phyloP scores from a whole-genome alignment of 2,113 vertebrate species.

The Halichoeres trimaculatus region DNA sequence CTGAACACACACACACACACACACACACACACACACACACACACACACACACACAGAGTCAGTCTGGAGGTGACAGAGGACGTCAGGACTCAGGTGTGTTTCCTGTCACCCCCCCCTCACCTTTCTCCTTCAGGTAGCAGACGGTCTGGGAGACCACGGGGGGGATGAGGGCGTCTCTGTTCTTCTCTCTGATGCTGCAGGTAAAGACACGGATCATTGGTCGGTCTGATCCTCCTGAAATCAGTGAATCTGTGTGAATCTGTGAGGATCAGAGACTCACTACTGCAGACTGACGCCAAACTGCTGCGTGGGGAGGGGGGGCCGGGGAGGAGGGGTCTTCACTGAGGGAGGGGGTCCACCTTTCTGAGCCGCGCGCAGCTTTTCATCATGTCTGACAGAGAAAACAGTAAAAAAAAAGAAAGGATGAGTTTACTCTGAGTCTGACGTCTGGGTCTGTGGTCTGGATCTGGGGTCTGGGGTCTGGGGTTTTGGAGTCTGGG shows the following conservation, averaged over 20 bases:
- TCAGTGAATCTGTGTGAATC: too few relatives aligned
- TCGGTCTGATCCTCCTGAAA: too few relatives aligned
- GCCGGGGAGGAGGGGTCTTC: conserved; percentile 84
- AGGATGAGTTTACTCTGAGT: too few relatives aligned
- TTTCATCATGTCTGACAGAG: conserved; percentile 83
- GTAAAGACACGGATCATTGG: rapidly evolving
- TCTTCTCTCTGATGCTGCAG: conserved; percentile 88
- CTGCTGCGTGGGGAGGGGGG: conserved; percentile 90
- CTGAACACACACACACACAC: conserved; percentile 64
- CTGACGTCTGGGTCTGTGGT: too few relatives aligned
- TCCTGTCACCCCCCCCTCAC: conserved; percentile 62
- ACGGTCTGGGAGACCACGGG: conserved; percentile 85
- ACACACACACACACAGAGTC: too few relatives aligned
- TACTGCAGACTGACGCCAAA: conserved; percentile 92
- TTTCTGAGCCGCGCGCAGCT: conserved; percentile 76
- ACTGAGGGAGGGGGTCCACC: conserved; percentile 60
- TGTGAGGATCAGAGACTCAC: conserved; percentile 75
- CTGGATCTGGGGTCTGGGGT: too few relatives aligned
- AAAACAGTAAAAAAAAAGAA: neutral
- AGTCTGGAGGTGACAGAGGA: too few relatives aligned
- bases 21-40: neutral
- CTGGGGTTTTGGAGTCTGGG: too few relatives aligned
- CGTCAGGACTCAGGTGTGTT: too few relatives aligned
- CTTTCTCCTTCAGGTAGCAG: conserved; percentile 85
- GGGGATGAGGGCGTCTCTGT: conserved; percentile 83